Base-by-base conservation (phyloP, 2,888 invertebrate genomes). In the Galerucella pusilla region DNA sequence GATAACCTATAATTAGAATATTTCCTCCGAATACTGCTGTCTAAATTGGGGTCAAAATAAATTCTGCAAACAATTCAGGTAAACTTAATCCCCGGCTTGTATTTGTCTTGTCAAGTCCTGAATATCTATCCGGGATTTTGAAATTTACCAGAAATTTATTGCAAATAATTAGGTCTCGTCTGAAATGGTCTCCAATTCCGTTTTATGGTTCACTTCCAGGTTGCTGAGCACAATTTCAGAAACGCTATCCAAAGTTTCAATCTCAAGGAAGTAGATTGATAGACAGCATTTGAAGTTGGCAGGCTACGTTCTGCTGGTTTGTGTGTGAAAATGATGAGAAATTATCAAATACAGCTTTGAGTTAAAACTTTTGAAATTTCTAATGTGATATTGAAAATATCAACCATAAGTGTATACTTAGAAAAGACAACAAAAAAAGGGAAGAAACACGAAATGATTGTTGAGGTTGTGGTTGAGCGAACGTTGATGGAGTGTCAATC, bases 81-180 rank as follows among this genome's bases (percentile, higher is more conserved):
- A n/a, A 42, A 63, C 42, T n/a, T 42, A 63, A 63, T 42, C 16
- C 63, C 63, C 9, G 35, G 28, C 16, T n/a, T 16, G 35, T 63
- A 63, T 63, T 63, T 35, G 63, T 63, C 63, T 63, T 42, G 42
- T 42, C 63, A 63, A 45, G 63, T 61, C 35, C 35, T 4, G 42
- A 63, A 16, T 42, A 42, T 63, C 16, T 42, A 63, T 63, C 6
- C 42, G 42, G 45, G 16, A 42, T 45, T 45, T 63, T 63, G 63
- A 63, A 45, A 63, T 63, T 63, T 63, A 14, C 63, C 16, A 63
- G 42, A 63, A 63, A 63, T 63, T 63, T 63, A 63, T 63, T 6
- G 12, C 45, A 42, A 42, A 42, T 63, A 63, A 63, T 63, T 16
- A 63, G 45, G 45, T 63, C 42, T 16, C 5, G 42, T 35, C 42